Evolutionary conservation across 2,888 invertebrate species (phyloP).

Genomic region (Acanthacorydalis orientalis): DNA sequence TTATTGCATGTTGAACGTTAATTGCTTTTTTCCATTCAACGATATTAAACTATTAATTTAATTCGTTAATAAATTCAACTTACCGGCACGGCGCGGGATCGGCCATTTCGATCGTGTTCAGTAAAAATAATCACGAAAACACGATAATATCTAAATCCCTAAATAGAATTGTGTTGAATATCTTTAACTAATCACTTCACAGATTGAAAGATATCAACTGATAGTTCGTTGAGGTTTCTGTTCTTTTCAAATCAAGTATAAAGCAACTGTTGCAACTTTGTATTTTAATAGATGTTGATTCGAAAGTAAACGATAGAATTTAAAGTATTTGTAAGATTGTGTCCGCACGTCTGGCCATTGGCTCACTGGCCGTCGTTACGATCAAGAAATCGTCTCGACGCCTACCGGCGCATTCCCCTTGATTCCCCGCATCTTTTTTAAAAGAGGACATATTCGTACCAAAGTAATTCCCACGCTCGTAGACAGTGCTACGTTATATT

Average conservation of each 20-base stretch:
- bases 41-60: not conserved
- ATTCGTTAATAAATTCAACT: not conserved
- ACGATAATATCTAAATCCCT: not conserved
- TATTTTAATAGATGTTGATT: not conserved
- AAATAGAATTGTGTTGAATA: not conserved
- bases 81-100: constrained; percentile 5
- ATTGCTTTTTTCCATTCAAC: not conserved
- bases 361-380: constrained; percentile 1
- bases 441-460: not conserved
- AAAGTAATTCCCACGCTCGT: constrained; percentile 1
- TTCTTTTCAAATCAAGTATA: not conserved
- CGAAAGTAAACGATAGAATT: not conserved
- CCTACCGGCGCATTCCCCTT: not conserved
- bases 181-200: not conserved
- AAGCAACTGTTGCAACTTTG: not conserved
- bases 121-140: not conserved
- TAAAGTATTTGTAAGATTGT: not conserved
- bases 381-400: constrained; percentile 2
- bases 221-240: not conserved
- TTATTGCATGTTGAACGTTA: too few species aligned
- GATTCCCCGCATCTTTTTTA: not conserved
- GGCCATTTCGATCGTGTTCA: not conserved
- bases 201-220: not conserved
- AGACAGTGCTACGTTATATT: not conserved
- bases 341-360: constrained; percentile 4